Conservation (phyloP, 2,113 vertebrate genomes). For the Boleophthalmus pectinirostris region DNA sequence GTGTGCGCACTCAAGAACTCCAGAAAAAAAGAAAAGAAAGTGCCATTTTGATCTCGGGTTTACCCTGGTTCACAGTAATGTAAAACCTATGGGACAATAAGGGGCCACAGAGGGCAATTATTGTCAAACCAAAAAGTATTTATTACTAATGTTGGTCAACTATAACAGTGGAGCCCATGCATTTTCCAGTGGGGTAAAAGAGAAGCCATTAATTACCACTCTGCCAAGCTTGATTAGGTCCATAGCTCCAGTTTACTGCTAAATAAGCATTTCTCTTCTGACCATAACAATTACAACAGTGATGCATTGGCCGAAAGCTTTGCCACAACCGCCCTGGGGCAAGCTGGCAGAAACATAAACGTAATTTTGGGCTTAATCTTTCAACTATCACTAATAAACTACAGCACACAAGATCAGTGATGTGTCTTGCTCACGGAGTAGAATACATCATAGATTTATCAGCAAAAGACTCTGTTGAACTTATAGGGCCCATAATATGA, state of each 20-base stretch:
- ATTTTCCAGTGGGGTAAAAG: conserved; percentile 53
- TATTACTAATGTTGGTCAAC: conserved; percentile 81
- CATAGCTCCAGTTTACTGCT: conserved; percentile 66
- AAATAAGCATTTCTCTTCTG: conserved; percentile 63
- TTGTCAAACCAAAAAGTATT: conserved; percentile 79
- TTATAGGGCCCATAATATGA: too few species aligned
- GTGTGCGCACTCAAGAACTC: conserved; percentile 12
- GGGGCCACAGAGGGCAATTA: conserved; percentile 55
- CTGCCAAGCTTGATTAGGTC: conserved; percentile 63
- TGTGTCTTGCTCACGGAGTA: too few species aligned
- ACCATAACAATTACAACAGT: neutral
- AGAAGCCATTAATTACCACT: conserved; percentile 74
- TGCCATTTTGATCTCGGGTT: conserved; percentile 63
- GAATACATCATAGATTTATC: too few species aligned
- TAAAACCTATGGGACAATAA: conserved; percentile 75
- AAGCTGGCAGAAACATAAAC: neutral
- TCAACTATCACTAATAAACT: neutral
- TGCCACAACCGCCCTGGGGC: neutral
- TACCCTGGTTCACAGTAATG: conserved; percentile 67
- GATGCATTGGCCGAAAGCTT: neutral
- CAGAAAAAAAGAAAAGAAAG: conserved; percentile 33
- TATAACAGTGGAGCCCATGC: conserved; percentile 52
- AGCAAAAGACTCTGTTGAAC: too few species aligned
- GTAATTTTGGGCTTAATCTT: neutral
- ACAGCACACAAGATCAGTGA: too few species aligned